Evolutionary conservation across 2,888 invertebrate species (phyloP).

Genomic region (Hermodice carunculata): DNA sequence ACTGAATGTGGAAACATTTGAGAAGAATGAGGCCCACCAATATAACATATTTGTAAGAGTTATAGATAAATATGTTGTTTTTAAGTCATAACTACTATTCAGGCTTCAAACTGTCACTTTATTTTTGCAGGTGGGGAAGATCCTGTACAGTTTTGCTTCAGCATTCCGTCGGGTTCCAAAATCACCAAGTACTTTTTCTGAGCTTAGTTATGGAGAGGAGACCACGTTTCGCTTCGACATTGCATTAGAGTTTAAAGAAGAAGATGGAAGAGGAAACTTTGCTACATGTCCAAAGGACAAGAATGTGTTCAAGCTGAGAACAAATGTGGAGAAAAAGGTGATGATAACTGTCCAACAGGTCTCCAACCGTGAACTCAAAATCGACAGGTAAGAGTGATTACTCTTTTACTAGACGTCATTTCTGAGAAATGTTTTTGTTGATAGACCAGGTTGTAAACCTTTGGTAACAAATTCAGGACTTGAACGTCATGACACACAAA

Average conservation of each 20-base stretch:
- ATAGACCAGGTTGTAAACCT: no score
- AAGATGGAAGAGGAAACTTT: constrained; percentile 72
- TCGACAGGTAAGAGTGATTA: constrained; percentile 75
- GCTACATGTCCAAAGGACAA: constrained; percentile 78
- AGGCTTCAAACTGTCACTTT: no score
- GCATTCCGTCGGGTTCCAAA: constrained; percentile 89
- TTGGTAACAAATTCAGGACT: no score
- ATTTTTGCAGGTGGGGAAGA: constrained; percentile 73
- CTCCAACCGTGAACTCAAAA: constrained; percentile 76
- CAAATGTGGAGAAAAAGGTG: constrained; percentile 88
- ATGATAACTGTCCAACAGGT: constrained; percentile 81
- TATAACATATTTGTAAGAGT: no score
- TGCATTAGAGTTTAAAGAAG: constrained; percentile 84
- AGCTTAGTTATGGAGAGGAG: constrained; percentile 49
- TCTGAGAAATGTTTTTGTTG: no score
- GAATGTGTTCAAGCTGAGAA: constrained; percentile 75
- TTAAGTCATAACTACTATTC: no score
- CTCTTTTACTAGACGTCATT: background rate
- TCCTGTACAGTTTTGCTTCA: constrained; percentile 86
- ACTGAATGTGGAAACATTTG: no score
- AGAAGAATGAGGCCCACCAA: no score
- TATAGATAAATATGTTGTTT: no score
- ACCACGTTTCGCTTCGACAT: constrained; percentile 89
- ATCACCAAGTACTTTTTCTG: constrained; percentile 42
- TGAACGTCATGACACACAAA: no score